Evolutionary conservation across 2,888 invertebrate species (phyloP).

Genomic region (Coenonympha arcania): DNA sequence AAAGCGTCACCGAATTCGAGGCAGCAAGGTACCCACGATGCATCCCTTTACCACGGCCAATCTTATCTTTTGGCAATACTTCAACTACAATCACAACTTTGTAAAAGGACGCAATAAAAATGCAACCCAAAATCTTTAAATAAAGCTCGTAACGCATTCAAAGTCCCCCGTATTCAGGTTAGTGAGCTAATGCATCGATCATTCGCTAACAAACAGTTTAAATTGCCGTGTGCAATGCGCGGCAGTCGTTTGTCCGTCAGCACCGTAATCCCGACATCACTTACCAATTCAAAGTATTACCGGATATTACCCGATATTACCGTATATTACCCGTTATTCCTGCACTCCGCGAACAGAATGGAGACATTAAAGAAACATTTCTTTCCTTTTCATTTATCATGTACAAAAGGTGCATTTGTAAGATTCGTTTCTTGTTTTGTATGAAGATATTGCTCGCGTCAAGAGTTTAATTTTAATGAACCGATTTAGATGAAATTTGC

Average conservation of each 20-base stretch:
- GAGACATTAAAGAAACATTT: conserved; percentile 12
- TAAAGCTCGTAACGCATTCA: conserved; percentile 3
- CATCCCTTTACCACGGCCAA: too few species aligned
- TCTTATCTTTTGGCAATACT: not conserved
- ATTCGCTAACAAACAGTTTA: conserved; percentile 21
- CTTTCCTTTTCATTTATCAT: conserved; percentile 10
- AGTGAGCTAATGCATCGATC: conserved; percentile 22
- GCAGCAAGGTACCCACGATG: too few species aligned
- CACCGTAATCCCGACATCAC: conserved; percentile 16
- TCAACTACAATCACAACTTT: not conserved
- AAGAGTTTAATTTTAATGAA: not conserved
- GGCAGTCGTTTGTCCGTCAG: conserved; percentile 20
- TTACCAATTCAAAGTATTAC: conserved; percentile 22
- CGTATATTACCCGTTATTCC: conserved; percentile 18
- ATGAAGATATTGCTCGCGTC: not conserved
- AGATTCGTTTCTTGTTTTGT: not conserved
- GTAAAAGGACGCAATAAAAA: not conserved
- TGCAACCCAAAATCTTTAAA: not conserved
- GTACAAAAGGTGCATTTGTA: not conserved
- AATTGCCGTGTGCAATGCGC: conserved; percentile 16
- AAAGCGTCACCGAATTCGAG: too few species aligned
- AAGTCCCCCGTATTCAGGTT: conserved; percentile 15
- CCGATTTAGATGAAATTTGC: too few species aligned
- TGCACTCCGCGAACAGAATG: conserved; percentile 10
- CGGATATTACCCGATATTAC: conserved; percentile 16